Percentiles rank a stretch among this genome's conserved stretches.
Evolutionary conservation across 1,140 invertebrate genomes (phyloP).

Genomic region (Drosophila kepulauana): DNA sequence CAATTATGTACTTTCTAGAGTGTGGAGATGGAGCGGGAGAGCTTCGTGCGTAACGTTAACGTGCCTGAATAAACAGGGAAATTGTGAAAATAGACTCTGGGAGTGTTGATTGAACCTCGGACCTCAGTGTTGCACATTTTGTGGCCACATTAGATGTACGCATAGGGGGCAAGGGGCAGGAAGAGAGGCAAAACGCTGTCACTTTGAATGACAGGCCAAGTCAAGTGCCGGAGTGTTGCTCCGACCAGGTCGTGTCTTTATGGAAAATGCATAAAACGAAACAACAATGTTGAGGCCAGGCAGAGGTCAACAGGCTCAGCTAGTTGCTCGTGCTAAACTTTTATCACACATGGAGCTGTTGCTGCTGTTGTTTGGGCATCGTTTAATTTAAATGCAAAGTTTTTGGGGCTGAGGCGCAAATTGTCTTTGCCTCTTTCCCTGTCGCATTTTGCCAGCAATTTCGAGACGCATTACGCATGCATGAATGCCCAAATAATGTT

Average conservation of each 20-base stretch:
- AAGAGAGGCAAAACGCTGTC: constrained; percentile 41
- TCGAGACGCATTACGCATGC: constrained; percentile 84
- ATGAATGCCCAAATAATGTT: constrained; percentile 84
- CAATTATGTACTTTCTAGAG: constrained; percentile 33
- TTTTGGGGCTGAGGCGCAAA: constrained; percentile 59
- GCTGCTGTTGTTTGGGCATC: constrained; percentile 28
- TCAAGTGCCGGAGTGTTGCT: constrained; percentile 61
- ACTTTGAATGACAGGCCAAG: constrained; percentile 81
- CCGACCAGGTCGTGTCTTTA: constrained; percentile 60
- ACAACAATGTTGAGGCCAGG: constrained; percentile 59
- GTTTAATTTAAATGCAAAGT: constrained; percentile 82
- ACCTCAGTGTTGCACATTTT: constrained; percentile 71
- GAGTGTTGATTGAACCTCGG: constrained; percentile 42
- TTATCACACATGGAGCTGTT: constrained; percentile 52
- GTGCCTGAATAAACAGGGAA: constrained; percentile 76
- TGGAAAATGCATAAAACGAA: constrained; percentile 77
- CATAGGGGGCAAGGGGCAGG: neutral
- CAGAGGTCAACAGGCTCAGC: neutral
- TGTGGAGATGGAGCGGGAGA: neutral
- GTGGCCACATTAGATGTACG: constrained; percentile 50
- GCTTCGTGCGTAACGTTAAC: constrained; percentile 50
- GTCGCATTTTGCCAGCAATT: constrained; percentile 46
- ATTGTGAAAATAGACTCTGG: constrained; percentile 76
- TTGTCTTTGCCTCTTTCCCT: constrained; percentile 61
- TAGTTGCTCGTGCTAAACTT: constrained; percentile 67